phyloP scores from a whole-genome alignment of 92 coral and sea anemone species.

The Umimayanthus chanpuru region DNA sequence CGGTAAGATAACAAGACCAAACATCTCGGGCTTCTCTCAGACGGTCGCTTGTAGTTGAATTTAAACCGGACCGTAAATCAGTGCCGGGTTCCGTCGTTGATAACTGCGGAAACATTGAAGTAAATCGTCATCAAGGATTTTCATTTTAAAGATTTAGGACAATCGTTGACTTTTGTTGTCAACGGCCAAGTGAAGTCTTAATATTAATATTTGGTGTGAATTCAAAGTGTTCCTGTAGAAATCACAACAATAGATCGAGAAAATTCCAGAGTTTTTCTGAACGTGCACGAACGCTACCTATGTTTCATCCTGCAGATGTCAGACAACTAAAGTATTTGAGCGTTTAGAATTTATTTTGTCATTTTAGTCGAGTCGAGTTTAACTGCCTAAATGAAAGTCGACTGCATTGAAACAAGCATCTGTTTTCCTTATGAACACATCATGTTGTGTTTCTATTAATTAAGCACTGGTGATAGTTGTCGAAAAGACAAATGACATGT shows the following conservation, averaged over 20 bases:
- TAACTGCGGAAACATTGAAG: neutral
- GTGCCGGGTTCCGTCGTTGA: neutral
- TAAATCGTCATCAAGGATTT: too few relatives aligned
- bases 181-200: neutral
- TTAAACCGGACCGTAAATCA: neutral
- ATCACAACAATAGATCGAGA: neutral
- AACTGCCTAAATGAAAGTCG: too few relatives aligned
- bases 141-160: neutral
- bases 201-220: neutral
- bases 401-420: neutral
- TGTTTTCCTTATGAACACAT: neutral
- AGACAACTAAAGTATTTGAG: too few relatives aligned
- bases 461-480: neutral
- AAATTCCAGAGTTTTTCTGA: neutral
- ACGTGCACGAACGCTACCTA: neutral
- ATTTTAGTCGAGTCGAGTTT: neutral
- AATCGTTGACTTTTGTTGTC: neutral
- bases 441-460: too few relatives aligned
- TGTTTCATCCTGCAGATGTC: neutral
- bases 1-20: neutral
- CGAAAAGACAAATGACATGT: neutral
- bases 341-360: neutral
- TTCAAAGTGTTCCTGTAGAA: neutral
- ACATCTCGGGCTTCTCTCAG: neutral
- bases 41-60: too few relatives aligned